These are phyloP conservation scores for Puntigrus tetrazona DNA, from an alignment of 2,113 vertebrate genomes.

Conservation along the genomic window DNA sequence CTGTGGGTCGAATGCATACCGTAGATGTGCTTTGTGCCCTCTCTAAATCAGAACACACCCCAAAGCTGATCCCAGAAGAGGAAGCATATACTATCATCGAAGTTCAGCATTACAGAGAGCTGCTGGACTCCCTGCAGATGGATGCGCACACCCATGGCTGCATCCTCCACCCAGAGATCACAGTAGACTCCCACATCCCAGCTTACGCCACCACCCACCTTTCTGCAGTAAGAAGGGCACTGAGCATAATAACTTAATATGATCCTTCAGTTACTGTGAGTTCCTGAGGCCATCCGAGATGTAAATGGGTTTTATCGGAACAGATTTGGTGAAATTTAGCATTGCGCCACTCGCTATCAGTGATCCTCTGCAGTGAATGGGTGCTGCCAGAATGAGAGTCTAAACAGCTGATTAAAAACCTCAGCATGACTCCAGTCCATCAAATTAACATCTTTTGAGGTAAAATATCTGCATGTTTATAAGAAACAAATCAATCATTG, in stretches of 20 bases:
- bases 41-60: slow-evolving; percentile 62
- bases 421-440: background rate
- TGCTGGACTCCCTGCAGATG: slow-evolving; percentile 96
- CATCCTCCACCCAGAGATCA: slow-evolving; percentile 95
- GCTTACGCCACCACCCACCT: slow-evolving; percentile 94
- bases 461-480: background rate
- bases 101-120: slow-evolving; percentile 96
- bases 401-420: background rate
- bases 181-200: slow-evolving; percentile 94
- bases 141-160: slow-evolving; percentile 97
- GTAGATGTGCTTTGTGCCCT: background rate
- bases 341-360: background rate
- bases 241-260: background rate
- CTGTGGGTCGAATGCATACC: too few relatives aligned
- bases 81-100: slow-evolving; percentile 89
- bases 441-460: background rate
- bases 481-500: background rate
- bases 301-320: background rate
- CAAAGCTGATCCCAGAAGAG: slow-evolving; percentile 89
- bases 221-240: slow-evolving; percentile 81
- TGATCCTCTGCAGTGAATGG: background rate
- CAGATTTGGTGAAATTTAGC: background rate
- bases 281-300: background rate
- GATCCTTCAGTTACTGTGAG: background rate
- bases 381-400: background rate